Conservation (phyloP, 2,888 invertebrate genomes). For the Sesia bembeciformis region DNA sequence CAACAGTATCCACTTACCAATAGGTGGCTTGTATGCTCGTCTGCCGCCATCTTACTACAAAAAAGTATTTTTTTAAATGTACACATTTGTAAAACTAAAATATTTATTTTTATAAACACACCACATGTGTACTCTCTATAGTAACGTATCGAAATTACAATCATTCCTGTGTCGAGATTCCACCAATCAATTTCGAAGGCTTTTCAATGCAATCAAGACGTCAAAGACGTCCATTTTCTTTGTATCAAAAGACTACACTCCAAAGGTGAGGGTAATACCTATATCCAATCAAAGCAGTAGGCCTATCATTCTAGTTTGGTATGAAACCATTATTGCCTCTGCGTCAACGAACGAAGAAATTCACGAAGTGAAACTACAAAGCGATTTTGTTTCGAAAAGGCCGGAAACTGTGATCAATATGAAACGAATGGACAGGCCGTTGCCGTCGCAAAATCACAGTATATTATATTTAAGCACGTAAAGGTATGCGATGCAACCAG, state of each 20-base stretch:
- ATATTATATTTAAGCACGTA: too few species aligned
- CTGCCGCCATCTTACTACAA: too few species aligned
- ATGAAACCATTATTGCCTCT: constrained; percentile 44
- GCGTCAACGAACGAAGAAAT: constrained; percentile 50
- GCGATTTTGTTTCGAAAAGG: not conserved
- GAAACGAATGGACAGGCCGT: not conserved
- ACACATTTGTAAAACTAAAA: too few species aligned
- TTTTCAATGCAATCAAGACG: not conserved
- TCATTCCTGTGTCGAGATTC: not conserved
- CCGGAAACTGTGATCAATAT: not conserved
- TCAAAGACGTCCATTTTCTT: not conserved
- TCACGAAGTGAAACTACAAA: constrained; percentile 31
- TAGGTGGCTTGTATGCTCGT: too few species aligned
- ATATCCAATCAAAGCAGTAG: not conserved
- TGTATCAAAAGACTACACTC: not conserved
- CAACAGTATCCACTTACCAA: too few species aligned
- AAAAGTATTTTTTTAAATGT: too few species aligned
- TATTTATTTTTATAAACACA: too few species aligned
- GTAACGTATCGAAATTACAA: too few species aligned
- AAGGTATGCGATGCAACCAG: too few species aligned
- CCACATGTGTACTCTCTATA: too few species aligned
- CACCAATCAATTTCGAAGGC: not conserved
- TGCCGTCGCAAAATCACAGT: too few species aligned
- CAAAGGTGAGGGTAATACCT: not conserved
- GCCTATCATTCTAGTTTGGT: constrained; percentile 1